Evolutionary conservation across 2,797 vertebrate genomes (phyloP), one percentile per base, ranked within the genome.

Genomic region (Pantherophis alleghaniensis): DNA sequence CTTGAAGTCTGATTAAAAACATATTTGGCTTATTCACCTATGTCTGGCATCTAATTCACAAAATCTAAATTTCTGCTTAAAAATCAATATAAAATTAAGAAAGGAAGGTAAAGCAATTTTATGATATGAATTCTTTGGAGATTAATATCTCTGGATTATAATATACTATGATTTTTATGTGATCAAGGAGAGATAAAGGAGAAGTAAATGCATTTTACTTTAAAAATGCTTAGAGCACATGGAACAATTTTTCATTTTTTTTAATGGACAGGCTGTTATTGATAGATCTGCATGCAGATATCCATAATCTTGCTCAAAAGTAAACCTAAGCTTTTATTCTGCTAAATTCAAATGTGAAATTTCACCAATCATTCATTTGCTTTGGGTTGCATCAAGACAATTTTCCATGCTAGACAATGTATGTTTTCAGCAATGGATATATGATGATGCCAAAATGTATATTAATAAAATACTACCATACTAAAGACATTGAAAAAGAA

Each of bases 271-370:
- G 26, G 56, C 66, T 90, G 86, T 66, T 60, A 66, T 63, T 90
- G 74, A 87, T 57, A 63, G 74, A 79, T 87, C 74, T 37, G 28
- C 24, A 60, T 89, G 90, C n/a, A 53, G 79, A 57, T 18, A 47
- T 26, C 57, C 47, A n/a, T 90, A 90, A 90, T 87, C 89, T 79
- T 93, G 88, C 66, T 93, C 87, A 32, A 47, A 16, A 93, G 32
- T 90, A 93, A 66, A 90, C 59, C 60, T 90, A 93, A 32, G 61
- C 60, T 87, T 90, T 90, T 87, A 86, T 90, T 90, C 87, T 20
- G 66, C 79, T 69, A 69, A 83, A 87, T n/a, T 57, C 59, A 87
- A 18, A 28, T 87, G 24, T 66, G 89, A 87, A 26, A 69, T 90
- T 88, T 87, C 61, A 24, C 18, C 86, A 88, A n/a, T 47, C 37